A percentile compares a stretch with the other conserved stretches of the same genome.
phyloP scores from a whole-genome alignment of 2,113 vertebrate genomes.

The Channa maculata region DNA sequence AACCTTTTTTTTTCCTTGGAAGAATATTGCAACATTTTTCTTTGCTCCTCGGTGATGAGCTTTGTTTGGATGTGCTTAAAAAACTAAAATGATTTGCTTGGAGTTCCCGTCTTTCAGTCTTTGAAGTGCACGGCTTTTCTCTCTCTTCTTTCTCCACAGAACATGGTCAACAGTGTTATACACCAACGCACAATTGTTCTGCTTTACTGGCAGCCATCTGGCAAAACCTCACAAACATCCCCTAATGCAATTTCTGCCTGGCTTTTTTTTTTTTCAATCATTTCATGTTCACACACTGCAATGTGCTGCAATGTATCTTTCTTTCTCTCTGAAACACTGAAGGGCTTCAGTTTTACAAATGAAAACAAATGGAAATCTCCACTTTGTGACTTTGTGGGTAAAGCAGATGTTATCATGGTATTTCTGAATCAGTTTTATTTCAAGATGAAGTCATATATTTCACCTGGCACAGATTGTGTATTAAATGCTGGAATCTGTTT shows the following conservation, averaged over 20 bases:
- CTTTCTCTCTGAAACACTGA: constrained; percentile 25
- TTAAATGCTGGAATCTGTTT: not conserved
- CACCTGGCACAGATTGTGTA: not conserved
- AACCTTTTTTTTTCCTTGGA: constrained; percentile 38
- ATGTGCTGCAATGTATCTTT: constrained; percentile 8
- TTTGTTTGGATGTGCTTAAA: constrained; percentile 36
- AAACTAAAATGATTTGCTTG: constrained; percentile 51
- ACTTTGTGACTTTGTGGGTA: constrained; percentile 1
- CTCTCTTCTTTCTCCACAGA: constrained; percentile 14
- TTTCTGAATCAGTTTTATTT: not conserved
- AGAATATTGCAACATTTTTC: constrained; percentile 15
- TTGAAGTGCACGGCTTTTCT: constrained; percentile 56
- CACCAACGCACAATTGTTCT: constrained; percentile 60
- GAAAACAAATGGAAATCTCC: constrained; percentile 23
- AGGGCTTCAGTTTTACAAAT: constrained; percentile 18
- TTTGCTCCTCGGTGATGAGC: constrained; percentile 28
- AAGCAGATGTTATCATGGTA: not conserved
- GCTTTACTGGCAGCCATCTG: constrained; percentile 74
- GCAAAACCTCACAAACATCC: constrained; percentile 66
- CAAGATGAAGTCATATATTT: not conserved
- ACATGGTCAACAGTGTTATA: constrained; percentile 55
- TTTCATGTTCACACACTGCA: constrained; percentile 57
- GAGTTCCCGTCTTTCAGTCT: constrained; percentile 51
- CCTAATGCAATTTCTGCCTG: constrained; percentile 66
- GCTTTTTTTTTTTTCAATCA: constrained; percentile 46